A percentile compares a stretch with the other conserved stretches of the same genome.
Conservation (phyloP, 2,888 invertebrate species). For the Gari tellinella region DNA sequence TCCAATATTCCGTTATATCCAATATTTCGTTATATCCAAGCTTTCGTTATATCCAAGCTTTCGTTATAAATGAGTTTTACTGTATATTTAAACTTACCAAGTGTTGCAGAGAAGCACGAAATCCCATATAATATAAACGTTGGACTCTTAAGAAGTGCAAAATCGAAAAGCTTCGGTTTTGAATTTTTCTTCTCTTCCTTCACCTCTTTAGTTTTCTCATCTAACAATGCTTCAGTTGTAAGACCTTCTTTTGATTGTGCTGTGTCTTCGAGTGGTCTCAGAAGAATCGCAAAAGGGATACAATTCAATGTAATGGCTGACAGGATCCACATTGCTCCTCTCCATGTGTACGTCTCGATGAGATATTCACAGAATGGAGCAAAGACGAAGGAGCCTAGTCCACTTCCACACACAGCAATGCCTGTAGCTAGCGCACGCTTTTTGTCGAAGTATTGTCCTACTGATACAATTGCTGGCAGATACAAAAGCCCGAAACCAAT, state of each 20-base stretch:
- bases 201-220: too few species aligned
- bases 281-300: constrained; percentile 16
- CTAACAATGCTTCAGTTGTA: too few species aligned
- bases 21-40: too few species aligned
- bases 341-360: constrained; percentile 23
- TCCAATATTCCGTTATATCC: too few species aligned
- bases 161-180: constrained; percentile 87
- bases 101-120: constrained; percentile 77
- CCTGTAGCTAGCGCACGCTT: constrained; percentile 32
- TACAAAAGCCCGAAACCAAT: constrained; percentile 28
- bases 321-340: constrained; percentile 19
- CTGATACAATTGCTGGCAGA: constrained; percentile 26
- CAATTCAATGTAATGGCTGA: constrained; percentile 20
- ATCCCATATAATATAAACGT: constrained; percentile 87
- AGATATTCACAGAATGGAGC: constrained; percentile 16
- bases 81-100: constrained; percentile 63
- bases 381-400: constrained; percentile 28
- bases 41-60: too few species aligned
- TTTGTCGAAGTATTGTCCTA: constrained; percentile 15
- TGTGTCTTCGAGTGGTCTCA: constrained; percentile 1
- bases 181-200: background rate
- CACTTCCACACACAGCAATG: constrained; percentile 17
- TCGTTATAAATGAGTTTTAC: too few species aligned
- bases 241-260: background rate
- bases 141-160: constrained; percentile 92